Base-by-base conservation (phyloP, 92 coral and sea anemone species). In the Virgularia gustaviana region DNA sequence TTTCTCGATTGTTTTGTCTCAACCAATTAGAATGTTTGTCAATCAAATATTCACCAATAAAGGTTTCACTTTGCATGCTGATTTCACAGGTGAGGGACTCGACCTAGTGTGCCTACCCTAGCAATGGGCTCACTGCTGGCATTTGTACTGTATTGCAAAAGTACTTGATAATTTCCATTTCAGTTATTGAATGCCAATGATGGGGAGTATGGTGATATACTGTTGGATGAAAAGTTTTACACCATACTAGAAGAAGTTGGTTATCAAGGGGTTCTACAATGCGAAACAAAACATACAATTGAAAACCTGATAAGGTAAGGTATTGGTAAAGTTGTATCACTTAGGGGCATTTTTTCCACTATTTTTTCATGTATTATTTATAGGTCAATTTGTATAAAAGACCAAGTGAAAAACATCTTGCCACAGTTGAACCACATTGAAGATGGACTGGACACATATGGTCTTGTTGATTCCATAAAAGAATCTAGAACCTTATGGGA, bases 341-440 rank as follows among this genome's bases (percentile, higher is more conserved):
- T 13, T 16, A 2, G 1, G 20, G 13, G 51, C 20, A 13, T 43
- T 4, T 43, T 43, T 43, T 13, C 51, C 1, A 43, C 51, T 43
- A 4, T 43, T 43, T 43, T 4, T 22, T 65, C 19, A 63, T 68
- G 49, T 78, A 32, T 57, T 19, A 57, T 25, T 33, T 74, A 34
- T 81, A 81, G 85, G 71, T 76, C 85, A 75, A 81, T 81, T 28
- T 81, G 85, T 39, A 74, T 73, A 71, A 31, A 73, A 73, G 79
- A 81, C 42, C 81, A 81, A 81, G 49, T 76, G 19, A 36, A 66
- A 60, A 63, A 57, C 45, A 55, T 42, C 71, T 72, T 80, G 56
- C 70, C 79, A 23, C 75, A 61, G 61, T 55, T 80, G 30, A 34
- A 39, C 39, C 77, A 80, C 55, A 63, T 81, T 51, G 81, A 81